A percentile compares a stretch with the other conserved stretches of the same genome.
Evolutionary conservation across 2,113 vertebrate species (phyloP).

Genomic region (Pteropus alecto): DNA sequence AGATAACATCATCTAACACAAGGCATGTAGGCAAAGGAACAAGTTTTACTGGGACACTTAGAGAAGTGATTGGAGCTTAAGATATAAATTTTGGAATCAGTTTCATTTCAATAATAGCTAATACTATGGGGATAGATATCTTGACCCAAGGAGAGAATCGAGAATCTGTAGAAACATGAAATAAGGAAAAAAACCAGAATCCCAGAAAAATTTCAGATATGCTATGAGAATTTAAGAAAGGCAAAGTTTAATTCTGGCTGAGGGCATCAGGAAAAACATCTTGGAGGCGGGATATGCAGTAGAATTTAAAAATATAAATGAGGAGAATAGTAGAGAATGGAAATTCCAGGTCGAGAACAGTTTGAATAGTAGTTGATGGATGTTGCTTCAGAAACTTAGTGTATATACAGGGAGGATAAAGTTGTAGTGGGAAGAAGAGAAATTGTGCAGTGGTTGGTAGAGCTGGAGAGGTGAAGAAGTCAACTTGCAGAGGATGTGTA

Average conservation of each 20-base stretch:
- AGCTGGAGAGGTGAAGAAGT: background rate
- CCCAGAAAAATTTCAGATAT: background rate
- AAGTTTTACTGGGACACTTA: background rate
- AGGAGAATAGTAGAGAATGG: background rate
- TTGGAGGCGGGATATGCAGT: background rate
- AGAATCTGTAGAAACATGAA: background rate
- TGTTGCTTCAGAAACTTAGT: background rate
- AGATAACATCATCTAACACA: background rate
- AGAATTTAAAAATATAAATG: background rate
- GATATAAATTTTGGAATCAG: background rate
- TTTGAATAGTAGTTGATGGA: background rate
- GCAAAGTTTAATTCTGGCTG: background rate
- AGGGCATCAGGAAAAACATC: background rate
- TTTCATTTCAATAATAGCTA: background rate
- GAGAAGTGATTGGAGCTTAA: background rate
- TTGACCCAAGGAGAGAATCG: background rate
- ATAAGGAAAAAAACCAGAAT: background rate
- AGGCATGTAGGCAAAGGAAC: background rate
- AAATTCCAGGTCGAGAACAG: background rate
- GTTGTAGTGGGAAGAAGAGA: background rate
- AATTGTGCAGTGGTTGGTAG: background rate
- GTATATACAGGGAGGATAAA: background rate
- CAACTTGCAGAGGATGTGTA: background rate
- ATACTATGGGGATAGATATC: background rate
- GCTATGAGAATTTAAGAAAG: background rate